Percentiles rank a stretch among this genome's conserved stretches.
Evolutionary conservation across 2,797 vertebrate species (phyloP).

Genomic region (Protosalanx chinensis): DNA sequence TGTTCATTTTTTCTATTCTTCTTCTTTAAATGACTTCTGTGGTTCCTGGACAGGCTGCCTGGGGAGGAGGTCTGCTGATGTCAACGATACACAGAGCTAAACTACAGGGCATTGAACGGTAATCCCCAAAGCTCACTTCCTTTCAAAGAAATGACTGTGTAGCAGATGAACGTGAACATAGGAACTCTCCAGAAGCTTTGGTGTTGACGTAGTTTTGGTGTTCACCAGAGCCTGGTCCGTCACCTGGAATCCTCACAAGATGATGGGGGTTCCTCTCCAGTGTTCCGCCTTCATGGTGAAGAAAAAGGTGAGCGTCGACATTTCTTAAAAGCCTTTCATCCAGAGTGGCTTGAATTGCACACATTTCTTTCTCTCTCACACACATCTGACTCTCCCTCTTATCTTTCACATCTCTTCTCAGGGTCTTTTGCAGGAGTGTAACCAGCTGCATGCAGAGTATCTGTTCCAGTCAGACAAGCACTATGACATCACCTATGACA

Average conservation of each 20-base stretch:
- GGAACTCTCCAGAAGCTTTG: neutral
- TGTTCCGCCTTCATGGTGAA: constrained; percentile 70
- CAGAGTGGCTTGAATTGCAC: neutral
- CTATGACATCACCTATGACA: constrained; percentile 69
- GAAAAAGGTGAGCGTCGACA: constrained; percentile 62
- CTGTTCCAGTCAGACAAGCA: constrained; percentile 78
- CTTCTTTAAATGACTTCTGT: too few species aligned
- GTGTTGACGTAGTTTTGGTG: neutral
- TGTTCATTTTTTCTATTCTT: too few species aligned
- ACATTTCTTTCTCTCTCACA: constrained; percentile 1
- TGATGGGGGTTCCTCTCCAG: constrained; percentile 73
- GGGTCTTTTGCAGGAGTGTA: constrained; percentile 70
- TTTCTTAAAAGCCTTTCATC: neutral
- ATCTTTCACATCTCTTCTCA: constrained; percentile 28
- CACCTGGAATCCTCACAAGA: constrained; percentile 79
- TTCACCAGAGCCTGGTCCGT: constrained; percentile 68
- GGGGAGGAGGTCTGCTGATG: constrained; percentile 71
- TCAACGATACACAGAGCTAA: constrained; percentile 69
- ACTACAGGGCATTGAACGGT: constrained; percentile 71
- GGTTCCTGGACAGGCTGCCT: constrained; percentile 63
- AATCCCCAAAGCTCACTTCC: neutral
- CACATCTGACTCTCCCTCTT: too few species aligned
- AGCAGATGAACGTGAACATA: neutral
- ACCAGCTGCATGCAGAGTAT: constrained; percentile 64
- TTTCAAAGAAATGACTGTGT: neutral